Evolutionary conservation across 2,888 invertebrate genomes (phyloP).

Genomic region (Ormyrus nitidulus): DNA sequence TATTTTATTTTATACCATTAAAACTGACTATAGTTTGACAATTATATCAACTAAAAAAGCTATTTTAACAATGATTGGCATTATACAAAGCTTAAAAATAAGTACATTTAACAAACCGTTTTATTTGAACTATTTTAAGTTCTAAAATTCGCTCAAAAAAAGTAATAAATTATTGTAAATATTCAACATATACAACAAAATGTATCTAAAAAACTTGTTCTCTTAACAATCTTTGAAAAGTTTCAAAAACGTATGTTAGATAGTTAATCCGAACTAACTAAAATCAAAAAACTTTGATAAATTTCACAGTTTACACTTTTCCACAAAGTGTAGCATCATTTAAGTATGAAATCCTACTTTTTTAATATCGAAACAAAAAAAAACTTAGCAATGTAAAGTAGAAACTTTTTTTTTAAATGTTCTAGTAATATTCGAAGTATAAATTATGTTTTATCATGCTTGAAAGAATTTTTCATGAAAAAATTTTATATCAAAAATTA

Average conservation of each 20-base stretch:
- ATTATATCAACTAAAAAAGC: conserved; percentile 29
- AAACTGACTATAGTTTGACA: conserved; percentile 21
- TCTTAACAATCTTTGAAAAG: not conserved
- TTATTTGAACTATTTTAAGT: not conserved
- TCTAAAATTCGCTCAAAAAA: conserved; percentile 13
- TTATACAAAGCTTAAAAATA: conserved; percentile 9
- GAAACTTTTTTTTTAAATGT: conserved; percentile 30
- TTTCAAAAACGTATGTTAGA: not conserved
- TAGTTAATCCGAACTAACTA: not conserved
- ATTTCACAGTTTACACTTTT: too few species aligned
- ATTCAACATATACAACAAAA: conserved; percentile 14
- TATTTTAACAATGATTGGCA: conserved; percentile 49
- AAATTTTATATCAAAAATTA: not conserved
- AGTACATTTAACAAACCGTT: not conserved
- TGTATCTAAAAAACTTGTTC: conserved; percentile 2
- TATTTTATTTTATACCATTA: not conserved
- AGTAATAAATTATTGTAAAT: conserved; percentile 24
- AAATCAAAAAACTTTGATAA: not conserved
- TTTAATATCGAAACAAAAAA: conserved; percentile 17
- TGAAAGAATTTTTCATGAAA: not conserved
- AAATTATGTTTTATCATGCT: too few species aligned
- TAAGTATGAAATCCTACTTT: not conserved
- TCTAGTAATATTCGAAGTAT: too few species aligned
- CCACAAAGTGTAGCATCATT: too few species aligned
- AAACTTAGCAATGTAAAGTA: conserved; percentile 46